These are phyloP conservation scores for Camelus bactrianus DNA, from an alignment of 2,113 vertebrate genomes.

Conservation along the genomic window DNA sequence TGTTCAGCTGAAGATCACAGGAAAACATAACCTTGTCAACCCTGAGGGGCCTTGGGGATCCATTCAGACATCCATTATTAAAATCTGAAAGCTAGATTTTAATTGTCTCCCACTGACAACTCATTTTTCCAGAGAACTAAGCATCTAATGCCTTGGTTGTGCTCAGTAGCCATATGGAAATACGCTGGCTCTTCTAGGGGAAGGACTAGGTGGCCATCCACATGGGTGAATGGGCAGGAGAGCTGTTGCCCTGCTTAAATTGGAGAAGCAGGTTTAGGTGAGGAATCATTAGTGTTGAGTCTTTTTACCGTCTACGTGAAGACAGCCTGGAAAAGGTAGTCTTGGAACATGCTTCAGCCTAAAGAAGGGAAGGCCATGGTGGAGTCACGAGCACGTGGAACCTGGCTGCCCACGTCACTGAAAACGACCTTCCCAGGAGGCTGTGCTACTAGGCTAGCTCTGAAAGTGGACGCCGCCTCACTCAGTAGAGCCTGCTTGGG, in stretches of 20 bases:
- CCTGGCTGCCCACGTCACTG: too few species aligned
- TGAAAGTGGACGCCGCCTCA: not conserved
- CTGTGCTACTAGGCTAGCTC: not conserved
- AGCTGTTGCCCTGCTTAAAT: not conserved
- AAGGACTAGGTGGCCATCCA: not conserved
- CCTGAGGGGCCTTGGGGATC: not conserved
- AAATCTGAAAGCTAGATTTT: not conserved
- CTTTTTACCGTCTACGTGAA: not conserved
- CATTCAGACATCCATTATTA: not conserved
- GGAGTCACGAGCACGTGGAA: not conserved
- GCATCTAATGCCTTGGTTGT: not conserved
- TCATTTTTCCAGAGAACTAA: not conserved
- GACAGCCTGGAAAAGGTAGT: not conserved
- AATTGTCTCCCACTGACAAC: not conserved
- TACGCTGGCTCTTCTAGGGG: not conserved
- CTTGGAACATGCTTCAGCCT: not conserved
- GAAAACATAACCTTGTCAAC: slow-evolving; percentile 31
- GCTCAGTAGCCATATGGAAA: not conserved
- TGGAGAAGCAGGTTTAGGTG: not conserved
- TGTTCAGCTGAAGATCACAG: not conserved
- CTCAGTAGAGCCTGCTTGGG: not conserved
- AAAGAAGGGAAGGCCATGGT: not conserved
- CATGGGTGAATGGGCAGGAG: not conserved
- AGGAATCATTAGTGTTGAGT: not conserved
- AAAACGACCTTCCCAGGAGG: not conserved